Evolutionary conservation across 92 coral and sea anemone genomes (phyloP).

Genomic region (Phenganax subtilis): DNA sequence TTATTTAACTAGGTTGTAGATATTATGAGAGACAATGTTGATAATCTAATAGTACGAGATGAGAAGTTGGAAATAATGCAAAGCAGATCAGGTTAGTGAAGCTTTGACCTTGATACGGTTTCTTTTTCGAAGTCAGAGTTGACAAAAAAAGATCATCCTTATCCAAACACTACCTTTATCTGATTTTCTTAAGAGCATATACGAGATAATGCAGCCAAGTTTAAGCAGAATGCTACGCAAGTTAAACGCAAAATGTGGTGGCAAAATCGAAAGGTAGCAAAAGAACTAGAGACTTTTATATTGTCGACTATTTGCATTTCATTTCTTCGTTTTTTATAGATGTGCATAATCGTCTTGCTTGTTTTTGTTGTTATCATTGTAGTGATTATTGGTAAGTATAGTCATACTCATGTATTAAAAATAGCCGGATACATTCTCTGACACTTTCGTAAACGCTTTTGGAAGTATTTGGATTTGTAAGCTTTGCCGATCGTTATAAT

Average conservation of each 20-base stretch:
- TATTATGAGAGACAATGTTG: constrained; percentile 89
- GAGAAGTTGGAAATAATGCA: constrained; percentile 81
- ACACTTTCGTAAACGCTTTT: too few relatives aligned
- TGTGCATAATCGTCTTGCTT: constrained; percentile 72
- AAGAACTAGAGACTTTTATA: not conserved
- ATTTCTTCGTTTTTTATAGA: constrained; percentile 43
- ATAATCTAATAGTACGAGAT: constrained; percentile 81
- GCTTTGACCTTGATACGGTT: too few relatives aligned
- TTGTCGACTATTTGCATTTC: not conserved
- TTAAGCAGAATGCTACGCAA: constrained; percentile 74
- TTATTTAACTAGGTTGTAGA: constrained; percentile 68
- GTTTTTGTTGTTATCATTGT: constrained; percentile 66
- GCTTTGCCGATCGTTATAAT: too few relatives aligned
- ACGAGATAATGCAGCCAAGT: constrained; percentile 82
- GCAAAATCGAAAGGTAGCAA: constrained; percentile 78
- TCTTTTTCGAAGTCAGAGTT: too few relatives aligned
- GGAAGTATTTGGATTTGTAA: too few relatives aligned
- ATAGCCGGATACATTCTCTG: too few relatives aligned
- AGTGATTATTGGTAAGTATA: constrained; percentile 66
- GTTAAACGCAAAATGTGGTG: constrained; percentile 97
- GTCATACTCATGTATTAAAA: not conserved
- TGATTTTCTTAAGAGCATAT: constrained; percentile 53
- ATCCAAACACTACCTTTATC: too few relatives aligned
- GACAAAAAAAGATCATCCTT: too few relatives aligned
- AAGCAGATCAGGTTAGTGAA: constrained; percentile 65